phyloP scores from a whole-genome alignment of 2,888 invertebrate genomes.

The Petrophora chlorosata region DNA sequence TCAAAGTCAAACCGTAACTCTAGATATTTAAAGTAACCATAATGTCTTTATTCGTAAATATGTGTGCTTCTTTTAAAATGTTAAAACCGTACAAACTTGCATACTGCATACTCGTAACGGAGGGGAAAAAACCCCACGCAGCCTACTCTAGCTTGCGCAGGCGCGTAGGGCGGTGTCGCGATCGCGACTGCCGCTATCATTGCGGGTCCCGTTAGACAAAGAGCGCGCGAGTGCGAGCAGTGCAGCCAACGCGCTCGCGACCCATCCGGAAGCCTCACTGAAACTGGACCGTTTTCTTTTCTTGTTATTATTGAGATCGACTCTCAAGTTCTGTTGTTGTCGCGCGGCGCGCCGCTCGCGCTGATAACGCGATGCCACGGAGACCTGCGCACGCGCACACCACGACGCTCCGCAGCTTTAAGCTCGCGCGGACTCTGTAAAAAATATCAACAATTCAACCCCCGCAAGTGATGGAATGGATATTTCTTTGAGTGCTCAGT shows the following conservation, averaged over 20 bases:
- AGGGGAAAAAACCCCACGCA: slow-evolving; percentile 46
- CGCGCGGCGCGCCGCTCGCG: slow-evolving; percentile 78
- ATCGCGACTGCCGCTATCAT: slow-evolving; percentile 78
- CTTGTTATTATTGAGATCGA: slow-evolving; percentile 84
- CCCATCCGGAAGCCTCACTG: slow-evolving; percentile 83
- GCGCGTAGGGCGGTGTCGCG: slow-evolving; percentile 68
- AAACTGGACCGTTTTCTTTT: slow-evolving; percentile 85
- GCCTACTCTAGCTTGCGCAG: slow-evolving; percentile 29
- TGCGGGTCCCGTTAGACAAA: slow-evolving; percentile 76
- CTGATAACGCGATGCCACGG: slow-evolving; percentile 82
- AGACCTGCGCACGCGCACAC: slow-evolving; percentile 75
- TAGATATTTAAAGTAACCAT: too few species aligned
- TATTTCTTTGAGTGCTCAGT: slow-evolving; percentile 65
- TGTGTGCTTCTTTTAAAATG: too few species aligned
- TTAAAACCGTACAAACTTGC: not conserved
- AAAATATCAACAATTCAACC: slow-evolving; percentile 46
- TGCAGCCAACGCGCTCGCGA: slow-evolving; percentile 66
- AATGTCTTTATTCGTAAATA: too few species aligned
- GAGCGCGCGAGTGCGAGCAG: slow-evolving; percentile 69
- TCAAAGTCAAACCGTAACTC: too few species aligned
- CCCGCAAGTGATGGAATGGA: slow-evolving; percentile 67
- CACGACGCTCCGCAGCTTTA: slow-evolving; percentile 65
- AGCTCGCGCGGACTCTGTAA: slow-evolving; percentile 66
- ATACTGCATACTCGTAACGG: slow-evolving; percentile 49
- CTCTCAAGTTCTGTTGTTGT: slow-evolving; percentile 83